phyloP scores from a whole-genome alignment of 2,888 invertebrate genomes.

The Heteromurus nitidus region DNA sequence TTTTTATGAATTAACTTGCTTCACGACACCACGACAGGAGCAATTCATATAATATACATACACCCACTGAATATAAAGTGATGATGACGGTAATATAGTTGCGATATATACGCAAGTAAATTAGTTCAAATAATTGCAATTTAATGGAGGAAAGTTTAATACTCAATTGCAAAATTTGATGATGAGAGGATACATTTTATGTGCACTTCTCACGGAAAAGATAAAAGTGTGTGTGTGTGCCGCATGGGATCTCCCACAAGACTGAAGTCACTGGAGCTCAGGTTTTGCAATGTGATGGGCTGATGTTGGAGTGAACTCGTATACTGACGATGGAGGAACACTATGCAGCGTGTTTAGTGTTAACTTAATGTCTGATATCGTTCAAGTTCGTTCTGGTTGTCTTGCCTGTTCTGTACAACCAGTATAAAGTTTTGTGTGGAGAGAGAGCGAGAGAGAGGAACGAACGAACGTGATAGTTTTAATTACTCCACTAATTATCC shows the following conservation, averaged over 20 bases:
- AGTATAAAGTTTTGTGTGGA: not conserved
- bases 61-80: too few species aligned
- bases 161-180: not conserved
- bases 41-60: too few species aligned
- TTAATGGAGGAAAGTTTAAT: too few species aligned
- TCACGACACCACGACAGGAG: too few species aligned
- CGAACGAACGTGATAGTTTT: not conserved
- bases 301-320: not conserved
- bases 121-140: too few species aligned
- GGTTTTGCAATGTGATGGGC: not conserved
- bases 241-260: not conserved
- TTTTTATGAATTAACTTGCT: too few species aligned
- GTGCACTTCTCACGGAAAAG: not conserved
- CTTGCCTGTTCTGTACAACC: too few species aligned
- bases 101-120: not conserved
- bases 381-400: too few species aligned
- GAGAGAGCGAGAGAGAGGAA: not conserved
- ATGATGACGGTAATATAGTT: not conserved
- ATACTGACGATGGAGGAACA: not conserved
- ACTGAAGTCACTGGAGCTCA: not conserved
- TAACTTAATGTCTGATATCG: too few species aligned
- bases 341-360: not conserved
- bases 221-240: not conserved
- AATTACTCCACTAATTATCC: slow-evolving; percentile 8
- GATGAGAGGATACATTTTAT: not conserved